Conservation (phyloP, 2,888 invertebrate genomes). For the Apomyelois bistriatella region DNA sequence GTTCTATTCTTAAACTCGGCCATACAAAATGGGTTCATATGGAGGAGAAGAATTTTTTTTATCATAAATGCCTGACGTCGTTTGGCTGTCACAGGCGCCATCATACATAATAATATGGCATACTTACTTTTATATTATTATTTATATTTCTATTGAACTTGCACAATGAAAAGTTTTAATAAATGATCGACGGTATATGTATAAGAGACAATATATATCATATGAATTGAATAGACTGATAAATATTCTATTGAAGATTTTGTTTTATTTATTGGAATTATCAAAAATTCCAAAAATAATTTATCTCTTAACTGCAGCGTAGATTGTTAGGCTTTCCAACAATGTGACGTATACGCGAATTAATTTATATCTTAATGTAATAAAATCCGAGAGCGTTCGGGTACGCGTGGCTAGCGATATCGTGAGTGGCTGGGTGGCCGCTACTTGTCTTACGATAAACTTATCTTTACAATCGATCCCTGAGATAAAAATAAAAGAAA, state of each 20-base stretch:
- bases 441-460: conserved; percentile 78
- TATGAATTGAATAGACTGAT: no score
- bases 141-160: no score
- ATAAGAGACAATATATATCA: no score
- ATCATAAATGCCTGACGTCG: conserved; percentile 17
- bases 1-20: not conserved
- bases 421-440: conserved; percentile 64
- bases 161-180: no score
- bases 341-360: conserved; percentile 75
- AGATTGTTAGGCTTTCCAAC: conserved; percentile 46
- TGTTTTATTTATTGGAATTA: not conserved
- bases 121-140: conserved; percentile 26
- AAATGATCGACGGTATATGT: no score
- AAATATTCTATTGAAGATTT: not conserved
- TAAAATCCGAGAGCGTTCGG: conserved; percentile 65
- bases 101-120: conserved; percentile 38
- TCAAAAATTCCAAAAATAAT: not conserved
- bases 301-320: not conserved
- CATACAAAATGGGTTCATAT: conserved; percentile 7
- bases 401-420: conserved; percentile 37
- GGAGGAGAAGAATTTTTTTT: conserved; percentile 15
- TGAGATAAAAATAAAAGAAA: conserved; percentile 68
- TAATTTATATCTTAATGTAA: conserved; percentile 70
- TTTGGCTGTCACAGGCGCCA: conserved; percentile 30
- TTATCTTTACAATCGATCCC: conserved; percentile 78